phyloP scores from a whole-genome alignment of 1,140 invertebrate genomes.

The Gryon sp. region DNA sequence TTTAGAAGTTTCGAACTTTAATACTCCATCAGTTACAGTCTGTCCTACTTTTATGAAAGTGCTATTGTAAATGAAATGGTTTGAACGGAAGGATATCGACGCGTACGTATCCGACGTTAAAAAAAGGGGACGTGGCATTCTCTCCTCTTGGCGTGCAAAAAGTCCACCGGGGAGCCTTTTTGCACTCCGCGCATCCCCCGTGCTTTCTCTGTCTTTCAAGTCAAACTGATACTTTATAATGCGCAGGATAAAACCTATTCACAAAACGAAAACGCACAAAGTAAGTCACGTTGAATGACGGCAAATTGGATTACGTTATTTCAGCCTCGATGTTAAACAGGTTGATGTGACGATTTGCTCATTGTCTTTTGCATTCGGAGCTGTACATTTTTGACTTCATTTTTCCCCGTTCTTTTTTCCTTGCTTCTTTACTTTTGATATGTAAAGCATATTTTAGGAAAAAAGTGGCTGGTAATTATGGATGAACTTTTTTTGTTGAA shows the following conservation, averaged over 20 bases:
- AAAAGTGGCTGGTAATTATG: no score
- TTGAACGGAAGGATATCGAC: conserved; percentile 59
- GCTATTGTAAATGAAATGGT: conserved; percentile 59
- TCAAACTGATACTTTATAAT: conserved; percentile 38
- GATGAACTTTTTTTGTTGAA: no score
- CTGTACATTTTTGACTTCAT: no score
- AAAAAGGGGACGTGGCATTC: conserved; percentile 45
- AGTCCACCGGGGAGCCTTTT: no score
- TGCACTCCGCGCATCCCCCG: no score
- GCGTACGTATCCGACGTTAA: conserved; percentile 44
- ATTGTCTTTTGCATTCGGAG: no score
- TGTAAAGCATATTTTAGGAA: no score
- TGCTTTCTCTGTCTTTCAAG: neutral
- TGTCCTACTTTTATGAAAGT: conserved; percentile 61
- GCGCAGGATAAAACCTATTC: conserved; percentile 47
- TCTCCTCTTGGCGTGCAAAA: conserved; percentile 28
- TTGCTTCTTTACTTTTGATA: no score
- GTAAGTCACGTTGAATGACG: conserved; percentile 30
- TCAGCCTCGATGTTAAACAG: conserved; percentile 4
- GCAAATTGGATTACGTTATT: conserved; percentile 39
- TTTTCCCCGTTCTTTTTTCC: no score
- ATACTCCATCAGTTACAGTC: conserved; percentile 35
- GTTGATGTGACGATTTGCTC: neutral
- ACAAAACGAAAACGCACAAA: conserved; percentile 35
- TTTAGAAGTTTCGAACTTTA: conserved; percentile 48